Evolutionary conservation across 2,113 vertebrate species (phyloP).

Genomic region (Empidonax traillii): DNA sequence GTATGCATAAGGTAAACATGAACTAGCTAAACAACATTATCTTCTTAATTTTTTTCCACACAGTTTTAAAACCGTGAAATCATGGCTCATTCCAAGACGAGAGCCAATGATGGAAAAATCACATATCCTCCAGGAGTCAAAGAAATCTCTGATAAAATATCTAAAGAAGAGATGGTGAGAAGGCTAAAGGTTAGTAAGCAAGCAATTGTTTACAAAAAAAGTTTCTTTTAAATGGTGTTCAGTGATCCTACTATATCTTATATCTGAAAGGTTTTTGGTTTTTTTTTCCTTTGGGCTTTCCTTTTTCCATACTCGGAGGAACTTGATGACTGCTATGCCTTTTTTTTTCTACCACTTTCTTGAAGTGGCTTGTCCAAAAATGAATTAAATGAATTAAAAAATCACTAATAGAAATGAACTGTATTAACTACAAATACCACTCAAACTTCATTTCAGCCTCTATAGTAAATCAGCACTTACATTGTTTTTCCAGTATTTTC

Average conservation of each 20-base stretch:
- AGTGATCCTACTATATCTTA: neutral
- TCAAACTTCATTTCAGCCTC: neutral
- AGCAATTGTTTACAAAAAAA: neutral
- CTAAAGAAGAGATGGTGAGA: conserved; percentile 99
- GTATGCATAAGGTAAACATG: neutral
- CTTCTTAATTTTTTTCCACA: conserved; percentile 2
- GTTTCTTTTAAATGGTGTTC: neutral
- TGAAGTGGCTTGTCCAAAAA: neutral
- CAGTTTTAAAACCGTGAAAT: conserved; percentile 81
- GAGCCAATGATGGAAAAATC: conserved; percentile 97
- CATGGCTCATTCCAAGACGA: conserved; percentile 99
- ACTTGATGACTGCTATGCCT: neutral
- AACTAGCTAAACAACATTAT: neutral
- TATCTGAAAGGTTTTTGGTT: neutral
- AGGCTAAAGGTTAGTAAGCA: conserved; percentile 88
- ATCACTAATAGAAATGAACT: neutral
- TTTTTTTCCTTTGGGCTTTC: neutral
- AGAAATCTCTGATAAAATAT: conserved; percentile 99
- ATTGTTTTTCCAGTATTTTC: neutral
- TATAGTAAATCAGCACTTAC: neutral
- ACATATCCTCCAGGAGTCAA: conserved; percentile 99
- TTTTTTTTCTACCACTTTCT: neutral
- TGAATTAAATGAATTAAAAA: neutral
- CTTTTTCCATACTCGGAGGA: neutral
- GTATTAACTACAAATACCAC: neutral